Base-by-base conservation (phyloP, 2,888 invertebrate species). In the Toxonevra muliebris region DNA sequence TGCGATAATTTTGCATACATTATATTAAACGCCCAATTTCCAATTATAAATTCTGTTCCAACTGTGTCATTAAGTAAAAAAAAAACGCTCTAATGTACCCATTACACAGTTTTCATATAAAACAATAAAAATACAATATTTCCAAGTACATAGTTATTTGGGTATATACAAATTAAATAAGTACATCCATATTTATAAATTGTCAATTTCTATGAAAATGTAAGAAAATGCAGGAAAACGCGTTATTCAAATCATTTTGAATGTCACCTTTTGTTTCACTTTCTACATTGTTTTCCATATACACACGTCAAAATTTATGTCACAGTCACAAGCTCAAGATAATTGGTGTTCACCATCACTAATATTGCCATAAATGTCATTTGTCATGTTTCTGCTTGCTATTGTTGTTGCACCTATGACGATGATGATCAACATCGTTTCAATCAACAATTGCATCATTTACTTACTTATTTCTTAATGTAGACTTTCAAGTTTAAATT, bases 401-500 rank as follows among this genome's bases (percentile, higher is more conserved):
- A 13, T 8, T 48, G 15, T 15, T n/a, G 48, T 15, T n/a, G 15
- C 48, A 48, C 13, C 48, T n/a, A 9, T 15, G 10, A 9, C 11
- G 10, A n/a, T n/a, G 13, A 15, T 8, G 48, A 48, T 48, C 48
- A 48, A 15, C 48, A 15, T 48, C 48, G 30, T 30, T 30, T 30
- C 30, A 30, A 30, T 30, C 30, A 30, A n/a, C 48, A 48, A 48
- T 48, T 48, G 48, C 48, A 48, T 48, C 48, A 48, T 48, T 15
- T 13, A 48, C 48, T 4, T 7, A 30, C 30, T 4, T 30, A 30
- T 30, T 30, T 30, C n/a, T n/a, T n/a, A n/a, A 30, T 30, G 13
- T 48, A 48, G n/a, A 15, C 48, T 48, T 48, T 48, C 48, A 48
- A 48, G 48, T 48, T 48, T 48, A 48, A 48, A 48, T 48, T 48